Percentiles rank a stretch among this genome's conserved stretches.
Evolutionary conservation across 2,888 invertebrate species (phyloP).

Genomic region (Urechis unicinctus): DNA sequence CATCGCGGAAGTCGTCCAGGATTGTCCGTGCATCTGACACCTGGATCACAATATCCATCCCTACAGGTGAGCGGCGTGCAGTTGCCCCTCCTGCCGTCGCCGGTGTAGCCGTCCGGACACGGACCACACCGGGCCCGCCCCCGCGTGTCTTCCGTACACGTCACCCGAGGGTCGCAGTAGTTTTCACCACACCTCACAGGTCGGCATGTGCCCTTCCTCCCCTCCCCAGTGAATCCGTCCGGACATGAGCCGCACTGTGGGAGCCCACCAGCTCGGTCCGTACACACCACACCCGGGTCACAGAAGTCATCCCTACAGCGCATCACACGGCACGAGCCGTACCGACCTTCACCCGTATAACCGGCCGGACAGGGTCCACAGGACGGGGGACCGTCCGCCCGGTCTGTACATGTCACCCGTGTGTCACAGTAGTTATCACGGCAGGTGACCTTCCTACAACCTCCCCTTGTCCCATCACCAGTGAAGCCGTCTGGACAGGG

Average conservation of each 20-base stretch:
- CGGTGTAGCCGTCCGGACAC: background rate
- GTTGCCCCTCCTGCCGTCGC: background rate
- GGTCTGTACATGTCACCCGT: background rate
- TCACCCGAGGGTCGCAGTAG: background rate
- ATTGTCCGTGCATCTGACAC: background rate
- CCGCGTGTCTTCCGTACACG: no score
- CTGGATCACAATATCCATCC: background rate
- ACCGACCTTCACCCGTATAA: background rate
- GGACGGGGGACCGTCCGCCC: background rate
- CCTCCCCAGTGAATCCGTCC: conserved; percentile 14
- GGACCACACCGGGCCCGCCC: background rate
- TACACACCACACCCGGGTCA: conserved; percentile 23
- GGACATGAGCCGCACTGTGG: conserved; percentile 51
- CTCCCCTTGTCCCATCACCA: conserved; percentile 55
- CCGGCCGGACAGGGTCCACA: background rate
- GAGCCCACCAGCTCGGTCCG: conserved; percentile 12
- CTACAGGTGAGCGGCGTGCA: background rate
- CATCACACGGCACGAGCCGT: background rate
- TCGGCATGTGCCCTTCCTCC: background rate
- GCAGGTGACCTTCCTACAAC: conserved; percentile 4
- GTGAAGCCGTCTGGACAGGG: conserved; percentile 30
- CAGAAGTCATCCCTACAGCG: conserved; percentile 28
- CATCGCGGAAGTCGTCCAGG: background rate
- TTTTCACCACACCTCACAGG: background rate
- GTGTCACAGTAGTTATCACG: background rate